Evolutionary conservation across 2,888 invertebrate species (phyloP), one percentile per base, ranked within the genome.

Genomic region (Osmoderma eremita): DNA sequence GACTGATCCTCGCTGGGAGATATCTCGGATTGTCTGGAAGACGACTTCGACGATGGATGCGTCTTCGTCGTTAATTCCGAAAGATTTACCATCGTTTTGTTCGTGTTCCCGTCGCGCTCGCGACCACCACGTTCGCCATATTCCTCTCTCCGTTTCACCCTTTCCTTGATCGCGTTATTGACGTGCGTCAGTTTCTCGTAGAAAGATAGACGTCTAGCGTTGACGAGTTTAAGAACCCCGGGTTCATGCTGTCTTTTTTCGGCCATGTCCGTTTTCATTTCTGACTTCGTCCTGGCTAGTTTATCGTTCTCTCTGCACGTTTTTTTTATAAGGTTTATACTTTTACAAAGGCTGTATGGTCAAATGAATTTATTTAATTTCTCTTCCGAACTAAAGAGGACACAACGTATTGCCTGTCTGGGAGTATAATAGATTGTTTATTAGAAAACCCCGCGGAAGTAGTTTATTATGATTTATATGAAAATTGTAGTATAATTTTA

Each of bases 121-220:
- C 58, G 58, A 61, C 58, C 30, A 61, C 30, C 45, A 30, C 30
- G 45, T 17, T 41, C 56, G 22, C 41, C 24, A 30, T 45, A 30
- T 61, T 18, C 45, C 30, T 45, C 45, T 48, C 30, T 61, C 13
- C 45, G 17, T 48, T 61, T 48, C 58, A 38, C 53, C 24, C 53
- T 36, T 53, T 53, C 53, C 38, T 38, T 13, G 30, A 30, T 42
- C 70, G 71, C 67, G 78, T 80, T 80, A 81, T 81, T 81, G 81
- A 81, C 80, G 80, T 74, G 74, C 78, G 80, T 80, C 80, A 81
- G 78, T 75, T 76, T 74, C 17, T 77, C 78, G 10, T 30, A 78
- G 78, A 78, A 76, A 79, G 80, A 79, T 79, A 78, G 79, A 79
- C 78, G 78, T 79, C 76, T 77, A 73, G 72, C 70, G 72, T 74